phyloP scores from a whole-genome alignment of 2,797 vertebrate genomes.

The Lerista edwardsae region DNA sequence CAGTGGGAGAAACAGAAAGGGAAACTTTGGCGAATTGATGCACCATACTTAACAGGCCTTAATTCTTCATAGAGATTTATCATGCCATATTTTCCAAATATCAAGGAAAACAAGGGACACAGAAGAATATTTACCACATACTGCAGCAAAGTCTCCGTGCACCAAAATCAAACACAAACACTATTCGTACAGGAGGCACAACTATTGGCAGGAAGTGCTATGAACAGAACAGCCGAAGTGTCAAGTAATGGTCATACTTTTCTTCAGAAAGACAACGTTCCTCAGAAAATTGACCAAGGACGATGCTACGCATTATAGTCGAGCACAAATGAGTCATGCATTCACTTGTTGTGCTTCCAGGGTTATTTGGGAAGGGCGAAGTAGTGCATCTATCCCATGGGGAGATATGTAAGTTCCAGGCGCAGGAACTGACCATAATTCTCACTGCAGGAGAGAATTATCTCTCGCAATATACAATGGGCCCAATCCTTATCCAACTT shows the following conservation, averaged over 20 bases:
- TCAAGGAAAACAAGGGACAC: neutral
- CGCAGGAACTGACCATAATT: neutral
- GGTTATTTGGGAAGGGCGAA: neutral
- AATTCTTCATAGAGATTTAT: neutral
- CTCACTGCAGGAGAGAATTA: neutral
- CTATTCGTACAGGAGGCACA: neutral
- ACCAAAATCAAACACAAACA: neutral
- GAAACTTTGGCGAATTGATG: conserved; percentile 14
- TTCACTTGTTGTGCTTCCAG: neutral
- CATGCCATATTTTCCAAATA: neutral
- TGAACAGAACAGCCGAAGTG: neutral
- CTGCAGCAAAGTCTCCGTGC: neutral
- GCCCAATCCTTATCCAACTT: no score
- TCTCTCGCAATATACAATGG: neutral
- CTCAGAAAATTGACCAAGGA: neutral
- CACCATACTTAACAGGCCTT: neutral
- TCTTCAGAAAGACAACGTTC: neutral
- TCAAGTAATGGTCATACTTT: neutral
- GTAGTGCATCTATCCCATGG: neutral
- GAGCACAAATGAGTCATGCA: neutral
- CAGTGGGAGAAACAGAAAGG: neutral
- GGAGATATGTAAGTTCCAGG: neutral
- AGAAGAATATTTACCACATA: neutral
- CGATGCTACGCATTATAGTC: neutral
- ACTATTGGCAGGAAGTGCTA: accelerated